Evolutionary conservation across 2,797 vertebrate genomes (phyloP).

Genomic region (Simalia tracyae): DNA sequence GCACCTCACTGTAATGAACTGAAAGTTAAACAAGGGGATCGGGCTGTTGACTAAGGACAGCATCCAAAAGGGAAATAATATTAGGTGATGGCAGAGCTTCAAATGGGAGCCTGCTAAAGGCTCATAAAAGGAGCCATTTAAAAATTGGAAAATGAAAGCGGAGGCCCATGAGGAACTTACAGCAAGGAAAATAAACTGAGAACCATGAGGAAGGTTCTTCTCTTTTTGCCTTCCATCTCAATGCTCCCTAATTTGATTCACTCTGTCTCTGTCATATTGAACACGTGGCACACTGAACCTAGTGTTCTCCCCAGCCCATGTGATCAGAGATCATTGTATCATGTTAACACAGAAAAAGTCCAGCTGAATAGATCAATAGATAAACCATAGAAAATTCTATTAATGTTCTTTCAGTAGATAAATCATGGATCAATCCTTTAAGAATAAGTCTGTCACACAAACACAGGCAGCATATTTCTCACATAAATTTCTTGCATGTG

Average conservation of each 20-base stretch:
- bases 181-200: background rate
- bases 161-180: background rate
- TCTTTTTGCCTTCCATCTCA: background rate
- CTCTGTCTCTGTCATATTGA: background rate
- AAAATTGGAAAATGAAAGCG: background rate
- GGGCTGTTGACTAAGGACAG: background rate
- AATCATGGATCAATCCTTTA: background rate
- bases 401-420: background rate
- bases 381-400: background rate
- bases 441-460: background rate
- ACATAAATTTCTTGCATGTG: background rate
- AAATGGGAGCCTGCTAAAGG: background rate
- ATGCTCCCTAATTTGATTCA: no score
- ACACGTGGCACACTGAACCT: background rate
- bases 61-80: background rate
- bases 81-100: background rate
- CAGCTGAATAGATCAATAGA: background rate
- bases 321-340: background rate
- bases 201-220: background rate
- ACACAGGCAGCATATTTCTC: background rate
- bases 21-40: slow-evolving; percentile 18
- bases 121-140: slow-evolving; percentile 4
- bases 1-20: slow-evolving; percentile 14
- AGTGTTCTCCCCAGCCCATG: no score
- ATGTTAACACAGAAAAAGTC: background rate